A percentile compares a stretch with the other conserved stretches of the same genome.
phyloP scores from a whole-genome alignment of 1,140 invertebrate species.

The Plodia interpunctella region DNA sequence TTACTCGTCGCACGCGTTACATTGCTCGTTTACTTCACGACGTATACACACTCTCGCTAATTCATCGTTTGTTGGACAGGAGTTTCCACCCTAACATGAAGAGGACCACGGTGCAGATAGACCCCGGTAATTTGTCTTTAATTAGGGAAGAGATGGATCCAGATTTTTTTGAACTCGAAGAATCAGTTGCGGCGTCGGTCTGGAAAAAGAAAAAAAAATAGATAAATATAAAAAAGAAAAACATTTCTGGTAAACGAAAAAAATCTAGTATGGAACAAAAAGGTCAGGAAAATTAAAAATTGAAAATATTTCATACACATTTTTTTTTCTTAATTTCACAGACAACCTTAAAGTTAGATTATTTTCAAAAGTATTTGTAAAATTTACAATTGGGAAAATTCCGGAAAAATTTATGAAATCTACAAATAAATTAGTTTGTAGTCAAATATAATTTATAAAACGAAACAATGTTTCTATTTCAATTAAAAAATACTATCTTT shows the following conservation, averaged over 20 bases:
- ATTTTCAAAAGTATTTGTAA: too few relatives aligned
- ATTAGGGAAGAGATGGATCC: conserved; percentile 55
- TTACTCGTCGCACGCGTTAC: conserved; percentile 29
- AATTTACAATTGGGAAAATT: too few relatives aligned
- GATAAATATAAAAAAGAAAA: not conserved
- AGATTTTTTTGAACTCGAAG: conserved; percentile 32
- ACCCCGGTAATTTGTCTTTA: conserved; percentile 58
- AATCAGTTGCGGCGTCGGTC: conserved; percentile 46
- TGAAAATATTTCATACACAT: too few relatives aligned
- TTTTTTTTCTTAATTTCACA: too few relatives aligned
- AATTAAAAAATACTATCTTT: too few relatives aligned
- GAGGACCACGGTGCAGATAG: conserved; percentile 68
- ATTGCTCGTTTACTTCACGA: conserved; percentile 8
- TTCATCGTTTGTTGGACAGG: conserved; percentile 69
- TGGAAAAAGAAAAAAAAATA: conserved; percentile 42
- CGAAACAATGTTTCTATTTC: too few relatives aligned
- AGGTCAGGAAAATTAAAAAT: too few relatives aligned
- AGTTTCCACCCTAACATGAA: conserved; percentile 73
- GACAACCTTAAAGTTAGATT: too few relatives aligned
- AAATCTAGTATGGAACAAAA: too few relatives aligned
- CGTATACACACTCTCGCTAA: not conserved
- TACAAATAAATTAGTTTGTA: too few relatives aligned
- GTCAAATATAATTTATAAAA: too few relatives aligned
- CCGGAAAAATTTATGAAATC: too few relatives aligned
- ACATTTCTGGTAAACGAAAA: not conserved